Evolutionary conservation across 1,140 invertebrate species (phyloP), one percentile per base, ranked within the genome.

Genomic region (Phymastichus coffea): DNA sequence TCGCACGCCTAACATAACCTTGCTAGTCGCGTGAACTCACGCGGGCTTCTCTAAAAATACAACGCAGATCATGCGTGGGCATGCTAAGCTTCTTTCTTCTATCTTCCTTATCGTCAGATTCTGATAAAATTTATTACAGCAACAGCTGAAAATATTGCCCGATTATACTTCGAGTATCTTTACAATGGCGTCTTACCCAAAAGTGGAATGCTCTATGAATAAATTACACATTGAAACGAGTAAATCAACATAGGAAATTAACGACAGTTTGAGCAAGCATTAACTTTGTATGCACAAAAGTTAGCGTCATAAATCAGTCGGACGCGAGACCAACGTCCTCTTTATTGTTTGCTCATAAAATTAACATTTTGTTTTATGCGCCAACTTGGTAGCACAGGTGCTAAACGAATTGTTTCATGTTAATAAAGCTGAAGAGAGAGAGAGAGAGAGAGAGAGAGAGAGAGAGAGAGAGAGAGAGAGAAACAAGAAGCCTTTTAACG

Each of bases 51-150:
- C n/a, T 15, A 30, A 30, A 38, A 51, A 17, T 38, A 25, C 38
- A 38, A 51, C 22, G 15, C 25, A 51, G 8, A 40, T 40, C 7
- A 15, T 9, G 20, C 38, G 17, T 37, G 22, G 25, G 19, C 22
- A 30, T n/a, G 22, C n/a, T 17, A n/a, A 9, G 47, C 23, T 22
- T 53, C n/a, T 40, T 51, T 37, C 40, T 46, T 22, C 3, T 25
- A n/a, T 25, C n/a, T 14, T 12, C 20, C 47, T 64, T 68, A 67
- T 63, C 48, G 53, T 51, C 40, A 49, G 17, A 59, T 46, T 66
- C 65, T 59, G 25, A 55, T 56, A 64, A 63, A 51, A 41, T 57
- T 64, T 61, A 55, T 63, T 22, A 38, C 15, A 51, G 19, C 17
- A 8, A 53, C 20, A 20, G n/a, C 10, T 30, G 23, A 26, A 20